Conservation (phyloP, 1,140 invertebrate genomes). For the Atopsyche davidsoni region DNA sequence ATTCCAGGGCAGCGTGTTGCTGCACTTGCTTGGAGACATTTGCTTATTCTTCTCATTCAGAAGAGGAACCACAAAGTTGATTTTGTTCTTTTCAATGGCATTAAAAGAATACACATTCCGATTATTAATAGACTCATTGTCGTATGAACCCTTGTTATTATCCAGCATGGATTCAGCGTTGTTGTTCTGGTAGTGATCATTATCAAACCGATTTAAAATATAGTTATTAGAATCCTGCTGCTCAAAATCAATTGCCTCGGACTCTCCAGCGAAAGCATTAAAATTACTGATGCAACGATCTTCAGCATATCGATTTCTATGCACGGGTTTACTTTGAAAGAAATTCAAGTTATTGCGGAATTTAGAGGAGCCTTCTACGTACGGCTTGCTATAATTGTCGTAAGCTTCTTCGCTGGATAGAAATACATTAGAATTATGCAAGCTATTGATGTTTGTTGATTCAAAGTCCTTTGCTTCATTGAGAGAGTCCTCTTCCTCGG, state of each 20-base stretch:
- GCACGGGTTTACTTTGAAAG: constrained; percentile 28
- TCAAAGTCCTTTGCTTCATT: too few species aligned
- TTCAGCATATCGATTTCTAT: constrained; percentile 35
- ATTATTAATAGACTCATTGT: constrained; percentile 4
- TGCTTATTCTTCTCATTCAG: constrained; percentile 24
- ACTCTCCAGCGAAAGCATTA: constrained; percentile 31
- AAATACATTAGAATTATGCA: too few species aligned
- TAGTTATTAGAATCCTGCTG: constrained; percentile 3
- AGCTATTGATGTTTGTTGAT: too few species aligned
- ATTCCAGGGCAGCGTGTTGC: constrained; percentile 31
- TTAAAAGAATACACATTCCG: constrained; percentile 2
- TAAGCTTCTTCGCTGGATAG: too few species aligned
- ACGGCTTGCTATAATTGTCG: too few species aligned
- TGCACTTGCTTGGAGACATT: constrained; percentile 32
- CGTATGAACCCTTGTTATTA: constrained; percentile 4
- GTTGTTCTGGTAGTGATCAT: constrained; percentile 22
- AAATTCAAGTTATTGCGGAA: constrained; percentile 33
- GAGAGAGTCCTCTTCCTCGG: too few species aligned
- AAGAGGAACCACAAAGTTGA: constrained; percentile 24
- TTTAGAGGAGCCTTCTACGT: too few species aligned
- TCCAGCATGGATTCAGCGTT: constrained; percentile 11
- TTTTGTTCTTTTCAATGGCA: constrained; percentile 21
- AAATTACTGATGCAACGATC: constrained; percentile 45
- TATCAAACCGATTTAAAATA: constrained; percentile 15
- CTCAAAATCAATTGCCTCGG: neutral